Percentiles rank a stretch among this genome's conserved stretches.
Evolutionary conservation across 1,140 invertebrate species (phyloP).

Genomic region (Hyposmocoma kahamanoa): DNA sequence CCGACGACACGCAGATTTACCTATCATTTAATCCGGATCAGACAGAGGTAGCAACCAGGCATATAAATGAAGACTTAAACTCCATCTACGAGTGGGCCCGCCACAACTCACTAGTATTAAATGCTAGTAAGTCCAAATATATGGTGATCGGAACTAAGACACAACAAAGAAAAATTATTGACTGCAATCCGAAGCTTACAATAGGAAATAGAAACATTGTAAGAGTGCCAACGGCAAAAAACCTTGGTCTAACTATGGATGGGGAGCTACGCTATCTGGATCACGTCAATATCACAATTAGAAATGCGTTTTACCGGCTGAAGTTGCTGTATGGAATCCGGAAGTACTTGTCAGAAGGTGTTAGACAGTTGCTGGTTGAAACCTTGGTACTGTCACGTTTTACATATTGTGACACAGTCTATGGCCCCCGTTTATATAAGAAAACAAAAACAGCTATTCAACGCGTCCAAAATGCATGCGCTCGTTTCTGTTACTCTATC

Average conservation of each 20-base stretch:
- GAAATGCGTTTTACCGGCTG: conserved; percentile 4
- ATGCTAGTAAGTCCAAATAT: background rate
- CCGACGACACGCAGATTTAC: conserved; percentile 32
- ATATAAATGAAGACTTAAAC: background rate
- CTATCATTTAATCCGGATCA: background rate
- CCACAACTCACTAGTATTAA: background rate
- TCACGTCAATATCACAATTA: conserved; percentile 1
- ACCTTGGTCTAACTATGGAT: background rate
- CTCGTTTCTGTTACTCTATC: too few relatives aligned
- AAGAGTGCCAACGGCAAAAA: background rate
- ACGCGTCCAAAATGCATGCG: too few relatives aligned
- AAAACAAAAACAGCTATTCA: too few relatives aligned
- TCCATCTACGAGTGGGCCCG: background rate
- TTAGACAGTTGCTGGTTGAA: background rate
- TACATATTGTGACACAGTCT: conserved; percentile 3
- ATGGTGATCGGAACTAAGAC: background rate
- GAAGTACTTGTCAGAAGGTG: background rate
- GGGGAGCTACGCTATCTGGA: background rate
- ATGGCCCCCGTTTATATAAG: too few relatives aligned
- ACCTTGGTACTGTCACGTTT: conserved; percentile 1
- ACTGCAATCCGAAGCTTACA: background rate
- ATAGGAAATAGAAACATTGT: background rate
- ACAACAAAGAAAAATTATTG: background rate
- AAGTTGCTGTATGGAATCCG: background rate
- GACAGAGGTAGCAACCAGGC: background rate